phyloP scores from a whole-genome alignment of 2,113 vertebrate genomes.

The Polypterus senegalus region DNA sequence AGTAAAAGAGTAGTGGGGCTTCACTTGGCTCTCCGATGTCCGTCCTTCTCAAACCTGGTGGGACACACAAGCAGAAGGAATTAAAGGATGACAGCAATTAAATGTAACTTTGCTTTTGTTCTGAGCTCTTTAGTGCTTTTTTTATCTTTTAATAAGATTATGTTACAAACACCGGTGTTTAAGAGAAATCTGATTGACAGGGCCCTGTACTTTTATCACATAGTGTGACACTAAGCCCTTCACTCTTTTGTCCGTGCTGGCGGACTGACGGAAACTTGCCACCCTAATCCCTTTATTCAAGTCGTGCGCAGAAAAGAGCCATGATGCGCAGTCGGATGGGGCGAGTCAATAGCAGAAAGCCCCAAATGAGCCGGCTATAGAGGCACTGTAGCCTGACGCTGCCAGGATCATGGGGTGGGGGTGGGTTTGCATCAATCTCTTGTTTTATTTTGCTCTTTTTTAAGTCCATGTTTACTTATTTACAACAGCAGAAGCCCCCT shows the following conservation, averaged over 20 bases:
- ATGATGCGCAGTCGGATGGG: constrained; percentile 53
- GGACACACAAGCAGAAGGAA: constrained; percentile 19
- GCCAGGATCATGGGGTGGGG: no score
- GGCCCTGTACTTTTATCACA: constrained; percentile 93
- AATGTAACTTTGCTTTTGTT: constrained; percentile 56
- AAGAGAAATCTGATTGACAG: constrained; percentile 78
- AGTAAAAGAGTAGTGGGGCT: no score
- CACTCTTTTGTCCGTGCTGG: constrained; percentile 76
- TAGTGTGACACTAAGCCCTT: constrained; percentile 81
- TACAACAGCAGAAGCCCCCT: no score
- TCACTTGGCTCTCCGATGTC: no score
- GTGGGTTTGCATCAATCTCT: no score
- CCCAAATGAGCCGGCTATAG: no score
- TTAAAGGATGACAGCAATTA: constrained; percentile 47
- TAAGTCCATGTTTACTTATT: no score
- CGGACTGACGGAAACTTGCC: constrained; percentile 91
- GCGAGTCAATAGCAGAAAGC: constrained; percentile 33
- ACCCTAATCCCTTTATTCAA: constrained; percentile 98
- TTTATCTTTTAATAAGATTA: constrained; percentile 95
- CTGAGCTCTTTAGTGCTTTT: constrained; percentile 14
- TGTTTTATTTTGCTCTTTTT: no score
- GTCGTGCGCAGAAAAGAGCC: constrained; percentile 78
- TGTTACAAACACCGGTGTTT: constrained; percentile 72
- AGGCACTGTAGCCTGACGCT: no score
- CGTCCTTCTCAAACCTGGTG: not conserved